Conservation (phyloP, 2,888 invertebrate species). For the Spodoptera littoralis region DNA sequence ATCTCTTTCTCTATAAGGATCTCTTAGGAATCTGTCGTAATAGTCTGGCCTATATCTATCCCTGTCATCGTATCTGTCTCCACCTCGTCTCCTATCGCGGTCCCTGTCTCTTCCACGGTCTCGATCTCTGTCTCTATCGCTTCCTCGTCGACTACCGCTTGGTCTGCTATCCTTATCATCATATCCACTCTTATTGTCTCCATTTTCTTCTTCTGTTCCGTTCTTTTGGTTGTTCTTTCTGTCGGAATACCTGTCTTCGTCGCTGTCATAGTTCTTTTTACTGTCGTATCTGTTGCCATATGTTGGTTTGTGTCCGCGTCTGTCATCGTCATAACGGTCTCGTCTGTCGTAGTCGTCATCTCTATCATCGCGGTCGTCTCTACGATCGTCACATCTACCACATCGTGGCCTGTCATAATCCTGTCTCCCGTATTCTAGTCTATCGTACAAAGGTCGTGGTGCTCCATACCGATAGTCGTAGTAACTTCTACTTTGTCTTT, state of each 20-base stretch:
- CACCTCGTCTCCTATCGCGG: slow-evolving; percentile 56
- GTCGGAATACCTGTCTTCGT: slow-evolving; percentile 72
- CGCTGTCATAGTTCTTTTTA: slow-evolving; percentile 64
- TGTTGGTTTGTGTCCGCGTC: slow-evolving; percentile 74
- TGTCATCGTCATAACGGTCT: slow-evolving; percentile 62
- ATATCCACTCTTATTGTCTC: slow-evolving; percentile 70
- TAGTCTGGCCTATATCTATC: slow-evolving; percentile 83
- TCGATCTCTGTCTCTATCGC: slow-evolving; percentile 71
- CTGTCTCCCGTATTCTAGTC: slow-evolving; percentile 63
- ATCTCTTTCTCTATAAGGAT: slow-evolving; percentile 78
- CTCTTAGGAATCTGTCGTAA: slow-evolving; percentile 80
- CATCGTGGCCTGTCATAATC: slow-evolving; percentile 74
- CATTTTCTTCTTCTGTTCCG: slow-evolving; percentile 75
- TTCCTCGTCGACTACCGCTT: slow-evolving; percentile 67
- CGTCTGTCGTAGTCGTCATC: slow-evolving; percentile 69
- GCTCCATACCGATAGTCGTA: slow-evolving; percentile 77
- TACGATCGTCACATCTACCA: slow-evolving; percentile 71
- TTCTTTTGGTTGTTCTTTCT: slow-evolving; percentile 70
- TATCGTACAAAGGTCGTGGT: slow-evolving; percentile 71
- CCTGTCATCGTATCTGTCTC: slow-evolving; percentile 73
- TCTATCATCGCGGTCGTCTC: slow-evolving; percentile 63
- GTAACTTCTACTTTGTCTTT: slow-evolving; percentile 78
- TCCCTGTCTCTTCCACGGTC: slow-evolving; percentile 72
- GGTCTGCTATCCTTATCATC: slow-evolving; percentile 72
- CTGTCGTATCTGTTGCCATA: slow-evolving; percentile 77